Conservation (phyloP, 2,113 vertebrate species). For the Tenebrosternarchus preto region DNA sequence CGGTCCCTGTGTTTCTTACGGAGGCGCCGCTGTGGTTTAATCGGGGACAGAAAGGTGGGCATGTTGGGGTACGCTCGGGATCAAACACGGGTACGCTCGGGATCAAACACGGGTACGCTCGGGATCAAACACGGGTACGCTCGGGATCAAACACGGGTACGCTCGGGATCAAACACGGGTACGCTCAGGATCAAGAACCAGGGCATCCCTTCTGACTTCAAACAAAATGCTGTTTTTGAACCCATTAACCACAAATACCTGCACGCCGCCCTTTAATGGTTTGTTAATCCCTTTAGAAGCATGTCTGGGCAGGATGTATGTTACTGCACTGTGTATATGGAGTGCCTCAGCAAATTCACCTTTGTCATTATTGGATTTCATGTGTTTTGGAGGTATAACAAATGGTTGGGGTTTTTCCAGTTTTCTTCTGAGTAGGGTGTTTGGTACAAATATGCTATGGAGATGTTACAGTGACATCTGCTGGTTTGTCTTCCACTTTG, state of each 20-base stretch:
- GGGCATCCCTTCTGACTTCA: conserved; percentile 59
- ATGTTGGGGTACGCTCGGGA: neutral
- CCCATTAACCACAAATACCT: conserved; percentile 56
- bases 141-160: conserved; percentile 46
- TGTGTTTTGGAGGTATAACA: conserved; percentile 4
- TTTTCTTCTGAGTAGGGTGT: conserved; percentile 13
- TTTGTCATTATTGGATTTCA: conserved; percentile 30
- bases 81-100: conserved; percentile 39
- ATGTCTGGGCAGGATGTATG: conserved; percentile 41
- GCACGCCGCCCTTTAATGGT: conserved; percentile 60
- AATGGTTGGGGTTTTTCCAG: conserved; percentile 4
- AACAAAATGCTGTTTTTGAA: conserved; percentile 54
- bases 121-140: conserved; percentile 32
- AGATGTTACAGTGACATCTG: conserved; percentile 56
- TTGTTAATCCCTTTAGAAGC: conserved; percentile 48
- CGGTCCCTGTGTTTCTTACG: neutral
- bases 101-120: too few species aligned
- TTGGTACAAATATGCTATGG: neutral
- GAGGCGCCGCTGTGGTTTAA: conserved; percentile 1
- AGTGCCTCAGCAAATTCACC: neutral
- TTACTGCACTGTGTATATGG: conserved; percentile 16
- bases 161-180: conserved; percentile 40
- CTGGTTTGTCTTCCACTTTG: conserved; percentile 22
- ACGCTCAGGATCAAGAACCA: conserved; percentile 51
- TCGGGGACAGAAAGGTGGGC: conserved; percentile 17